Percentiles rank a stretch among this genome's conserved stretches.
Evolutionary conservation across 2,113 vertebrate species (phyloP).

Genomic region (Neomonachus schauinslandi): DNA sequence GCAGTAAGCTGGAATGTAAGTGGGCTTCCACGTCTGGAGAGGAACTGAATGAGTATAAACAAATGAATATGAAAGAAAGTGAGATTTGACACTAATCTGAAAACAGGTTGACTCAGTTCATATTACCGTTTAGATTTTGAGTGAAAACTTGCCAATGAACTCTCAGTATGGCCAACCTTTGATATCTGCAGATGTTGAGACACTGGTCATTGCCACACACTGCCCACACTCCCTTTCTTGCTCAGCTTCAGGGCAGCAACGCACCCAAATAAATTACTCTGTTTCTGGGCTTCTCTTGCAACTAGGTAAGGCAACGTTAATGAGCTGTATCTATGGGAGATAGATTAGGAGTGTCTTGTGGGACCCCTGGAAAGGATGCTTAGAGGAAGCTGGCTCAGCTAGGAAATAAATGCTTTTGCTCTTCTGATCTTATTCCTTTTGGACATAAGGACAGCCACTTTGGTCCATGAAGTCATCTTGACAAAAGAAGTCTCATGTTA

Average conservation of each 20-base stretch:
- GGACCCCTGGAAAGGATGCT: background rate
- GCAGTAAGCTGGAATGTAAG: too few relatives aligned
- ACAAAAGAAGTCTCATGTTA: background rate
- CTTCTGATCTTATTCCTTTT: background rate
- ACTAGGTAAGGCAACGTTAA: background rate
- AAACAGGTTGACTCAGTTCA: background rate
- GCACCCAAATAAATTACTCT: background rate
- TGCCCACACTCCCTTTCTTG: too few relatives aligned
- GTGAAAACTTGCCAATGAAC: background rate
- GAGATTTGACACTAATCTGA: background rate
- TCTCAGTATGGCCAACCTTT: background rate
- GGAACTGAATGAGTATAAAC: background rate
- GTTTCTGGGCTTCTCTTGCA: background rate
- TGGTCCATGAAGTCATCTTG: background rate
- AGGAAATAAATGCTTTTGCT: background rate
- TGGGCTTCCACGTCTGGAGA: background rate
- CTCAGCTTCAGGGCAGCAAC: background rate
- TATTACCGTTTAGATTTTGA: background rate
- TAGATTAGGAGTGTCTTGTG: background rate
- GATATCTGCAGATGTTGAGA: too few relatives aligned
- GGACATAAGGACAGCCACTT: background rate
- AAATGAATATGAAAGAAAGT: background rate
- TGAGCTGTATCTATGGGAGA: background rate
- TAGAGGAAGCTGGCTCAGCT: background rate
- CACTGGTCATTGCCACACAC: too few relatives aligned